These are phyloP conservation scores for Cydia amplana DNA, from an alignment of 1,140 invertebrate species.

Conservation along the genomic window DNA sequence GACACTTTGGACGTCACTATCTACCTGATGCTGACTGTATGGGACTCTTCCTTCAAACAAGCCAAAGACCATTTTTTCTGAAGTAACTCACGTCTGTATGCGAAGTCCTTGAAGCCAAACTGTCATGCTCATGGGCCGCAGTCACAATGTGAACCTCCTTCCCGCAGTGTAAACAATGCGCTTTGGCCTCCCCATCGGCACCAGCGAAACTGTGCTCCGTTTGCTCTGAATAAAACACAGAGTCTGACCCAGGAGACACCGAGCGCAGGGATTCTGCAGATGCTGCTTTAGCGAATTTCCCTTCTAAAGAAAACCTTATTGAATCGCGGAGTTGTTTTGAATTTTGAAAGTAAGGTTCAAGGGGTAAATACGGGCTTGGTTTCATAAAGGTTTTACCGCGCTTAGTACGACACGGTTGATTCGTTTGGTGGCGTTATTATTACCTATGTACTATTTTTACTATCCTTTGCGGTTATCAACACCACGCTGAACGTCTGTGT, in stretches of 20 bases:
- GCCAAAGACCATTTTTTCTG: slow-evolving; percentile 19
- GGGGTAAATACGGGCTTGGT: no score
- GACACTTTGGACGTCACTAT: no score
- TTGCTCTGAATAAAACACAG: slow-evolving; percentile 92
- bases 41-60: not conserved
- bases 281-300: slow-evolving; percentile 86
- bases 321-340: slow-evolving; percentile 32
- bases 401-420: not conserved
- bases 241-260: slow-evolving; percentile 92
- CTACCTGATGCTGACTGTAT: no score
- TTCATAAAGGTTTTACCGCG: no score
- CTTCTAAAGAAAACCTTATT: slow-evolving; percentile 52
- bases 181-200: slow-evolving; percentile 68
- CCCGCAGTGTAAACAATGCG: slow-evolving; percentile 89
- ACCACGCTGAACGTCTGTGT: not conserved
- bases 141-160: slow-evolving; percentile 85
- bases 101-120: slow-evolving; percentile 73
- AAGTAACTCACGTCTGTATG: slow-evolving; percentile 72
- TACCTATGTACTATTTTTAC: not conserved
- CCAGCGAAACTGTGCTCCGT: slow-evolving; percentile 76
- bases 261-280: slow-evolving; percentile 91
- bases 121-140: slow-evolving; percentile 72
- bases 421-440: no score
- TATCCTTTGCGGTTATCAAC: not conserved
- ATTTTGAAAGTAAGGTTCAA: slow-evolving; percentile 26